A percentile compares a stretch with the other conserved stretches of the same genome.
phyloP scores from a whole-genome alignment of 2,797 vertebrate species.

The Petrocephalus sullivani region DNA sequence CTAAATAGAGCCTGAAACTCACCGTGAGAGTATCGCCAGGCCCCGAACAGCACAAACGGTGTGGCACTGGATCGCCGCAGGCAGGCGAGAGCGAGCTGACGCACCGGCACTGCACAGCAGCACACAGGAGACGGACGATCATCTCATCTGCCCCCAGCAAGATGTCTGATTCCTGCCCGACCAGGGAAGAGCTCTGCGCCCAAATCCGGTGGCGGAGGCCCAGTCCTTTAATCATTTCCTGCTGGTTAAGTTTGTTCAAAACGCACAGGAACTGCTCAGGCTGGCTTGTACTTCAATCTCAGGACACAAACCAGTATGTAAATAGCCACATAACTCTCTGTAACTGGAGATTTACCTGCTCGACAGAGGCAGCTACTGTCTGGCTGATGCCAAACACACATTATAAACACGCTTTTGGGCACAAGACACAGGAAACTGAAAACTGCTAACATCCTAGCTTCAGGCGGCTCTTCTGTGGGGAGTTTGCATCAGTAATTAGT shows the following conservation, averaged over 20 bases:
- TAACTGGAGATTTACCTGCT: neutral
- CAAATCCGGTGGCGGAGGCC: neutral
- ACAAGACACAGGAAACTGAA: neutral
- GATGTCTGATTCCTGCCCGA: neutral
- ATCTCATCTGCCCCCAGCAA: neutral
- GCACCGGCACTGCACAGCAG: neutral
- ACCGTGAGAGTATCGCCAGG: neutral
- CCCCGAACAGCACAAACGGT: too few relatives aligned
- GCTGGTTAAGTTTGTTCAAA: neutral
- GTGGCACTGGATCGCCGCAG: neutral
- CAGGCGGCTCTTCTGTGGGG: neutral
- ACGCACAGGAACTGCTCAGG: neutral
- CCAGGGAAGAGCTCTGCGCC: neutral
- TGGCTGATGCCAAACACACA: neutral
- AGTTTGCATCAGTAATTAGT: constrained; percentile 4
- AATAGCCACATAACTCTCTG: neutral
- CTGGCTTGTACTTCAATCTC: neutral
- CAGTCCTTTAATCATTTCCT: neutral
- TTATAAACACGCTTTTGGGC: neutral
- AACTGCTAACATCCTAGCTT: neutral
- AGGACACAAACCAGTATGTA: neutral
- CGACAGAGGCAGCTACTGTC: neutral
- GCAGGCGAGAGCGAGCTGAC: neutral
- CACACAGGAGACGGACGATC: neutral
- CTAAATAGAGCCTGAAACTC: neutral